Evolutionary conservation across 2,888 invertebrate species (phyloP).

Genomic region (Rhagonycha fulva): DNA sequence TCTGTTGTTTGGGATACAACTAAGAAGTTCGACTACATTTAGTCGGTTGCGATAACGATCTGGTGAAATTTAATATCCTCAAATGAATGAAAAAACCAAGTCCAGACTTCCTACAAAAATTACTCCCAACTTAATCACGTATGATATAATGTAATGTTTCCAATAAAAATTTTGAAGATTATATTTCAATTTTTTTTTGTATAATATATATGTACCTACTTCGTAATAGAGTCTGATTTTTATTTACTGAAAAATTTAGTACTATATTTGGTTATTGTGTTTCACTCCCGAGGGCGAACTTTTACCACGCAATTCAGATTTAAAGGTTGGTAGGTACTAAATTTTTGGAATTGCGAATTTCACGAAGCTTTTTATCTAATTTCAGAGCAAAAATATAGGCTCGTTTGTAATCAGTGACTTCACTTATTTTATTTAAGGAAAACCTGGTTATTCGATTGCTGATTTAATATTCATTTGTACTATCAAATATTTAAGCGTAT

Average conservation of each 20-base stretch:
- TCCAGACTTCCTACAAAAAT: not conserved
- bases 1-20: not conserved
- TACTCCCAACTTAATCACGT: not conserved
- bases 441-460: not conserved
- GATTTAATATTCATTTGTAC: not conserved
- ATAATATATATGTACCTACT: too few species aligned
- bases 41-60: not conserved
- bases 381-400: not conserved
- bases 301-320: not conserved
- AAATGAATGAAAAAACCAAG: not conserved
- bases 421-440: not conserved
- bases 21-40: not conserved
- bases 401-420: not conserved
- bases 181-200: not conserved
- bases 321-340: not conserved
- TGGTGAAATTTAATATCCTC: not conserved
- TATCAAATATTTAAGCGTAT: not conserved
- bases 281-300: not conserved
- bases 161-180: not conserved
- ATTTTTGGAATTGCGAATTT: not conserved
- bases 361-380: not conserved
- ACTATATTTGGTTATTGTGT: not conserved
- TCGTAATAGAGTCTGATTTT: too few species aligned
- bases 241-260: not conserved
- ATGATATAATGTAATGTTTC: not conserved